Evolutionary conservation across 1,140 invertebrate species (phyloP).

Genomic region (Pachypeltis micranthus): DNA sequence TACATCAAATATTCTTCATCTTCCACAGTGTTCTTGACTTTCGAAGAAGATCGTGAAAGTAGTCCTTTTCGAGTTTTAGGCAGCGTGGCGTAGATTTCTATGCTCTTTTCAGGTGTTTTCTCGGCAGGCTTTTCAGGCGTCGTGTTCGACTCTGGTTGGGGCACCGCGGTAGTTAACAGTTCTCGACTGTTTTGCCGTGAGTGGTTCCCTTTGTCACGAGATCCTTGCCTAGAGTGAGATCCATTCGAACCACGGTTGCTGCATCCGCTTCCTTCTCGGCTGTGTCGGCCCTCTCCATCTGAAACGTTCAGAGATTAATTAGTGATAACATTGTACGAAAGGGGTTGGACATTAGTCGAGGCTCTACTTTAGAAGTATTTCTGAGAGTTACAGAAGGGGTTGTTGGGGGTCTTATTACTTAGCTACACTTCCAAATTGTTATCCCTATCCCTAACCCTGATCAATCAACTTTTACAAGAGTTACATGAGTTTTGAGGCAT

Average conservation of each 20-base stretch:
- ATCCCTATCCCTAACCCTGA: no score
- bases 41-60: slow-evolving; percentile 26
- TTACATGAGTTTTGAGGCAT: no score
- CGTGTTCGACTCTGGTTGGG: slow-evolving; percentile 22
- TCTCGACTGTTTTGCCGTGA: slow-evolving; percentile 52
- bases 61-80: slow-evolving; percentile 66
- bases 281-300: slow-evolving; percentile 53
- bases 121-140: slow-evolving; percentile 13
- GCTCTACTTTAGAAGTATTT: no score
- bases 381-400: no score
- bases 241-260: slow-evolving; percentile 36
- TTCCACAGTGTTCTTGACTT: slow-evolving; percentile 45
- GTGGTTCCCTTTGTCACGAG: slow-evolving; percentile 46
- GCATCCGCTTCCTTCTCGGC: slow-evolving; percentile 57
- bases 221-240: slow-evolving; percentile 52
- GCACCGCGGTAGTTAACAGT: slow-evolving; percentile 37
- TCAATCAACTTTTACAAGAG: no score
- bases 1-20: slow-evolving; percentile 55
- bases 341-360: no score
- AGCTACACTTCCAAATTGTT: no score
- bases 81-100: slow-evolving; percentile 81
- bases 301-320: no score
- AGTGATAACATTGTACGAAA: no score
- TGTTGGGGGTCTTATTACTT: no score
- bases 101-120: slow-evolving; percentile 45